Evolutionary conservation across 2,888 invertebrate species (phyloP).

Genomic region (Lordiphosa andalusiaca): DNA sequence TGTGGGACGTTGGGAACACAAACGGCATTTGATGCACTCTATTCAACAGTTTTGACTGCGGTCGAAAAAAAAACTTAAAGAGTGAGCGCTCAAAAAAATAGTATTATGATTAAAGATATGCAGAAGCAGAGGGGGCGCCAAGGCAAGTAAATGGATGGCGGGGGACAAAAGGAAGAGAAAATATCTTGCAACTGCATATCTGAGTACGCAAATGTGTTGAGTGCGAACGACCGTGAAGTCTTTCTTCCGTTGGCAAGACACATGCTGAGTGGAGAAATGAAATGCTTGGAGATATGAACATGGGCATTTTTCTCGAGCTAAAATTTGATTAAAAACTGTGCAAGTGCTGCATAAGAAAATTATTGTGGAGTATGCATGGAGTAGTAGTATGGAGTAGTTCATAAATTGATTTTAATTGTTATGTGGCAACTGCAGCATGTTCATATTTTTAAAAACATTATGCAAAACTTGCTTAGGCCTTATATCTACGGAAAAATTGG

Average conservation of each 20-base stretch:
- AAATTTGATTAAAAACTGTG: too few relatives aligned
- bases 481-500: too few relatives aligned
- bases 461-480: too few relatives aligned
- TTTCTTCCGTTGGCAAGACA: slow-evolving; percentile 37
- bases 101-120: slow-evolving; percentile 2
- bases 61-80: slow-evolving; percentile 14
- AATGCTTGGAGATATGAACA: slow-evolving; percentile 17
- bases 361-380: too few relatives aligned
- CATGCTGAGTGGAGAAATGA: slow-evolving; percentile 14
- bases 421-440: too few relatives aligned
- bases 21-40: slow-evolving; percentile 34
- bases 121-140: too few relatives aligned
- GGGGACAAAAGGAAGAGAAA: slow-evolving; percentile 20
- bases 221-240: slow-evolving; percentile 34
- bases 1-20: slow-evolving; percentile 3
- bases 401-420: too few relatives aligned
- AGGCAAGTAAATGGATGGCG: too few relatives aligned
- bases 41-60: slow-evolving; percentile 48
- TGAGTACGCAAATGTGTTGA: slow-evolving; percentile 11
- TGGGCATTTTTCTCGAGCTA: too few relatives aligned
- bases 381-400: too few relatives aligned
- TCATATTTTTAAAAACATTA: too few relatives aligned
- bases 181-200: slow-evolving; percentile 25
- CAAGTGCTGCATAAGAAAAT: too few relatives aligned
- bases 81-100: background rate